Conservation (phyloP, 2,888 invertebrate genomes). For the Drosophila cognata region DNA sequence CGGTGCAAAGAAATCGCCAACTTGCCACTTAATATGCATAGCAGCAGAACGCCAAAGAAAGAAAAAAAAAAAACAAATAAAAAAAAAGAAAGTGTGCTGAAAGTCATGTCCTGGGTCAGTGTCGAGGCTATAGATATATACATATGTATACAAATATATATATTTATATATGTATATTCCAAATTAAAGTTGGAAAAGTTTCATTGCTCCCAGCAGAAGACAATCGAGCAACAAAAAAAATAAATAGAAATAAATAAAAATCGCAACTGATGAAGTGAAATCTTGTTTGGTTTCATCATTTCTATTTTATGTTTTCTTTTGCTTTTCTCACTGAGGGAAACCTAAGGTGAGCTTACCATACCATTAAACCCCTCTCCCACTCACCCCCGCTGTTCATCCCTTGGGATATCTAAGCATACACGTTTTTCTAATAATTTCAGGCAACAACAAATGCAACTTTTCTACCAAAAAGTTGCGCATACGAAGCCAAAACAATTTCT, state of each 20-base stretch:
- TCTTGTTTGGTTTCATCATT: conserved; percentile 39
- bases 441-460: conserved; percentile 50
- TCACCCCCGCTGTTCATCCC: neutral
- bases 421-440: conserved; percentile 58
- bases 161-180: conserved; percentile 14
- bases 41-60: neutral
- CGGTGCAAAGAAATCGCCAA: conserved; percentile 13
- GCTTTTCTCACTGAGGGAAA: conserved; percentile 13
- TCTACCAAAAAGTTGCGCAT: conserved; percentile 61
- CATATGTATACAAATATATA: neutral
- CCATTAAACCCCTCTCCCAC: neutral
- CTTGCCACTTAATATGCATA: conserved; percentile 42
- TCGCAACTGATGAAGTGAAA: conserved; percentile 56
- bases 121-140: conserved; percentile 21
- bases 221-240: conserved; percentile 3
- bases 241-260: conserved; percentile 10
- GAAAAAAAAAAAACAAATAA: neutral
- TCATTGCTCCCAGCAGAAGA: conserved; percentile 43
- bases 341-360: conserved; percentile 14
- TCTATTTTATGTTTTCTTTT: neutral
- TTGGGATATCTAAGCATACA: conserved; percentile 20
- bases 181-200: conserved; percentile 55
- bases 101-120: neutral
- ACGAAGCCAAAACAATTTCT: conserved; percentile 71
- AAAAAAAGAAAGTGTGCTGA: conserved; percentile 10